These are phyloP conservation scores for Eremobia ochroleuca DNA, from an alignment of 2,888 invertebrate genomes.

Conservation along the genomic window DNA sequence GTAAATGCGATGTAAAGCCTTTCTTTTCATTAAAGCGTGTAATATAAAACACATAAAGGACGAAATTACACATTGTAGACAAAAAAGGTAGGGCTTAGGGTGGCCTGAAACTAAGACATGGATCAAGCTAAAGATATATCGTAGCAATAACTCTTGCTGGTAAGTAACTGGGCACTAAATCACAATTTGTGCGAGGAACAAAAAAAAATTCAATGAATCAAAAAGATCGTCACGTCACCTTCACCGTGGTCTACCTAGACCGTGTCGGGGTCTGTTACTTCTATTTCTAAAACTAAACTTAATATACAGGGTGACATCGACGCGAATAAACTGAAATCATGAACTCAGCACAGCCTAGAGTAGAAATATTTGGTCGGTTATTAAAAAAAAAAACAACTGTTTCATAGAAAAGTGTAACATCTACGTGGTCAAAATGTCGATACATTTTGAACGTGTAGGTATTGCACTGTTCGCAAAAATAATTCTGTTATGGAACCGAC, in stretches of 20 bases:
- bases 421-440: too few relatives aligned
- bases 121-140: constrained; percentile 49
- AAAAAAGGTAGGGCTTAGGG: constrained; percentile 31
- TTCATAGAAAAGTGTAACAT: too few relatives aligned
- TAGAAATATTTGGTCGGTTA: too few relatives aligned
- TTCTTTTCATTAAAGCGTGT: background rate
- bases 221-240: background rate
- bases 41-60: constrained; percentile 25
- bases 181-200: constrained; percentile 34
- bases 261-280: background rate
- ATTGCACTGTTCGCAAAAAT: too few relatives aligned
- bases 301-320: background rate
- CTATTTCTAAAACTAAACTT: background rate
- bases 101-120: constrained; percentile 19
- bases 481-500: too few relatives aligned
- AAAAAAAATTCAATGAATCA: constrained; percentile 10
- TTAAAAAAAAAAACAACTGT: too few relatives aligned
- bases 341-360: too few relatives aligned
- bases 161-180: constrained; percentile 36
- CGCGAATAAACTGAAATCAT: background rate
- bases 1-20: background rate
- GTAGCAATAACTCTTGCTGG: constrained; percentile 33
- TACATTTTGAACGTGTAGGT: too few relatives aligned
- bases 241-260: background rate
- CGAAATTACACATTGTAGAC: constrained; percentile 19